Conservation (phyloP, 2,888 invertebrate genomes). For the Aethes cnicana region DNA sequence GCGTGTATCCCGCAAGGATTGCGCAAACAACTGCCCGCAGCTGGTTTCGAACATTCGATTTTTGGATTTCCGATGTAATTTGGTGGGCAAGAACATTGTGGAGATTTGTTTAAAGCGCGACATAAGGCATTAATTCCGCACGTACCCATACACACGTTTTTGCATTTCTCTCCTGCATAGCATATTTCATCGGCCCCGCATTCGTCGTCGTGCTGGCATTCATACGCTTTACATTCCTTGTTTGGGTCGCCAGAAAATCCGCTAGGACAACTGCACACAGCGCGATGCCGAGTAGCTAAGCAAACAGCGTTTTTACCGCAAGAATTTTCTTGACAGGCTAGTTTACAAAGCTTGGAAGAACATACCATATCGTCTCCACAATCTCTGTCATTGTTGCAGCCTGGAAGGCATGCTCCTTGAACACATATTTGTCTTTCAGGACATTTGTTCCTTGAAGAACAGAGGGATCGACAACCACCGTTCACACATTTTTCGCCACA, state of each 20-base stretch:
- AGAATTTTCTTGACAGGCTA: conserved; percentile 86
- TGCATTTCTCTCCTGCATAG: conserved; percentile 85
- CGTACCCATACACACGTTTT: conserved; percentile 90
- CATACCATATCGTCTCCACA: conserved; percentile 91
- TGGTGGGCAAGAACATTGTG: conserved; percentile 92
- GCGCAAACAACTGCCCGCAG: conserved; percentile 87
- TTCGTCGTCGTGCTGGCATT: conserved; percentile 89
- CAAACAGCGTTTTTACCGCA: conserved; percentile 93
- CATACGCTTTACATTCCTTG: conserved; percentile 88
- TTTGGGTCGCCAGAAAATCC: conserved; percentile 92
- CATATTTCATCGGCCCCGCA: conserved; percentile 91
- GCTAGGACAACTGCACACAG: conserved; percentile 93
- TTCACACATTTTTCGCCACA: conserved; percentile 91
- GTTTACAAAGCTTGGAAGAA: conserved; percentile 84
- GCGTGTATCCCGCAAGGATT: conserved; percentile 94
- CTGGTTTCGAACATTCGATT: conserved; percentile 87
- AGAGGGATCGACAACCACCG: conserved; percentile 88
- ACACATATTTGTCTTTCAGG: conserved; percentile 89
- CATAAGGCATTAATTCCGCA: conserved; percentile 94
- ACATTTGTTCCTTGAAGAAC: conserved; percentile 87
- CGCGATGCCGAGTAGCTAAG: conserved; percentile 89
- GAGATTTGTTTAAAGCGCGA: conserved; percentile 87
- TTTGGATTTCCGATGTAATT: conserved; percentile 92
- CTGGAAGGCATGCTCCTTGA: conserved; percentile 87
- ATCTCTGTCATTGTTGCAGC: conserved; percentile 90